A percentile compares a stretch with the other conserved stretches of the same genome.
Conservation (phyloP, 2,888 invertebrate genomes). For the Yponomeuta sedellus region DNA sequence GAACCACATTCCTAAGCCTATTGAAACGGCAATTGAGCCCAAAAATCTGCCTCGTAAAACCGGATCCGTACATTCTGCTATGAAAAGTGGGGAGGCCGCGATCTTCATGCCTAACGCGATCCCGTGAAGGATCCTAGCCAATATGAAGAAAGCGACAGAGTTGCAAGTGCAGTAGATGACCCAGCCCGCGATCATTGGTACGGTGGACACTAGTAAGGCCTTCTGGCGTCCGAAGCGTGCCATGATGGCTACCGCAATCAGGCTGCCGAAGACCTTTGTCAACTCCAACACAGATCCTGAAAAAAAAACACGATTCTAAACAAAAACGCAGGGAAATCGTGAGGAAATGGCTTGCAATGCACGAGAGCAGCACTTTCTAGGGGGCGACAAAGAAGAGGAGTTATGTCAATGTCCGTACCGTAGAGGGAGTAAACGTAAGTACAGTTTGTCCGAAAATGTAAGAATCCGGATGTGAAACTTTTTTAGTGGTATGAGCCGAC, state of each 20-base stretch:
- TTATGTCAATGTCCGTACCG: too few relatives aligned
- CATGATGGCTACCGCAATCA: neutral
- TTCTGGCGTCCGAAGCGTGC: neutral
- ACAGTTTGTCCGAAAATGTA: too few relatives aligned
- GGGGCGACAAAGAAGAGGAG: too few relatives aligned
- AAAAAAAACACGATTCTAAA: too few relatives aligned
- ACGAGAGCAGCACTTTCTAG: too few relatives aligned
- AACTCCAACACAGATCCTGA: neutral
- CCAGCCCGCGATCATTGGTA: neutral
- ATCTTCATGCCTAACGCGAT: neutral
- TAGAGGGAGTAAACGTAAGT: too few relatives aligned
- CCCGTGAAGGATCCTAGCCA: neutral
- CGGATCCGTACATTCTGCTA: neutral
- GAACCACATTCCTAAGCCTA: neutral
- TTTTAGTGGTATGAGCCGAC: too few relatives aligned
- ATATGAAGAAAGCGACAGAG: neutral
- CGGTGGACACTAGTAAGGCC: constrained; percentile 3
- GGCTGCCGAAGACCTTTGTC: neutral
- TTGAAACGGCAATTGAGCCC: neutral
- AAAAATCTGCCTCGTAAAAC: neutral
- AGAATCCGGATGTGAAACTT: too few relatives aligned
- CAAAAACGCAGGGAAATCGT: too few relatives aligned
- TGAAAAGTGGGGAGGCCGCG: neutral
- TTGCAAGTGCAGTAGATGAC: neutral
- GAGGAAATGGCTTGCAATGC: too few relatives aligned